A percentile compares a stretch with the other conserved stretches of the same genome.
phyloP scores from a whole-genome alignment of 2,797 vertebrate genomes.

The Morus bassanus region DNA sequence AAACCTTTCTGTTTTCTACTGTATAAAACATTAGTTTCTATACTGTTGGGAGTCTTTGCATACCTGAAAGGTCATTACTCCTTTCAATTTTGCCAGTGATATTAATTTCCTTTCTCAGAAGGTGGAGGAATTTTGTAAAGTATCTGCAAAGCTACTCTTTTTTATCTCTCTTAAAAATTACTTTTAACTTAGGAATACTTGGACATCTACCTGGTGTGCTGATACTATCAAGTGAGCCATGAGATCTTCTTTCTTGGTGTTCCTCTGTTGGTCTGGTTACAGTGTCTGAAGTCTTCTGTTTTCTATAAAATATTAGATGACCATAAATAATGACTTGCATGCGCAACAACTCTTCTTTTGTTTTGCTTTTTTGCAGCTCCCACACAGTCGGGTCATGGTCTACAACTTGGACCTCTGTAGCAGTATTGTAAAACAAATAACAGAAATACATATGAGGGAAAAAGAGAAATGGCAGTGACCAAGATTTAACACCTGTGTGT shows the following conservation, averaged over 20 bases:
- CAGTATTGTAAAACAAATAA: not conserved
- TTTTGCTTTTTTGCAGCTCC: not conserved
- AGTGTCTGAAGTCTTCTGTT: not conserved
- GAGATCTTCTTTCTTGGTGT: fast-evolving
- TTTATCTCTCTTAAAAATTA: not conserved
- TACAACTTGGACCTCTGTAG: not conserved
- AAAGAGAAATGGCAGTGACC: not conserved
- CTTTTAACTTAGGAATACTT: not conserved
- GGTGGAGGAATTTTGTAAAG: not conserved
- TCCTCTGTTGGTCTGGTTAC: not conserved
- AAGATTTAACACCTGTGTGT: not conserved
- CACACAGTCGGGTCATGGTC: fast-evolving
- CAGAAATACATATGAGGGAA: not conserved
- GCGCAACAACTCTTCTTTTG: not conserved
- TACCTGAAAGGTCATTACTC: not conserved
- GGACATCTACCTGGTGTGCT: not conserved
- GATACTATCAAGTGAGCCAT: not conserved
- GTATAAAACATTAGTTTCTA: not conserved
- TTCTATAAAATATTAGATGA: not conserved
- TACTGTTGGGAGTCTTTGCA: not conserved
- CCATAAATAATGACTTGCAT: not conserved
- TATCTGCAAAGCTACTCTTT: not conserved
- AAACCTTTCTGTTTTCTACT: not conserved
- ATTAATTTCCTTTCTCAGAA: not conserved
- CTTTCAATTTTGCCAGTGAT: not conserved